A percentile compares a stretch with the other conserved stretches of the same genome.
Evolutionary conservation across 2,113 vertebrate genomes (phyloP).

Genomic region (Chionomys nivalis): DNA sequence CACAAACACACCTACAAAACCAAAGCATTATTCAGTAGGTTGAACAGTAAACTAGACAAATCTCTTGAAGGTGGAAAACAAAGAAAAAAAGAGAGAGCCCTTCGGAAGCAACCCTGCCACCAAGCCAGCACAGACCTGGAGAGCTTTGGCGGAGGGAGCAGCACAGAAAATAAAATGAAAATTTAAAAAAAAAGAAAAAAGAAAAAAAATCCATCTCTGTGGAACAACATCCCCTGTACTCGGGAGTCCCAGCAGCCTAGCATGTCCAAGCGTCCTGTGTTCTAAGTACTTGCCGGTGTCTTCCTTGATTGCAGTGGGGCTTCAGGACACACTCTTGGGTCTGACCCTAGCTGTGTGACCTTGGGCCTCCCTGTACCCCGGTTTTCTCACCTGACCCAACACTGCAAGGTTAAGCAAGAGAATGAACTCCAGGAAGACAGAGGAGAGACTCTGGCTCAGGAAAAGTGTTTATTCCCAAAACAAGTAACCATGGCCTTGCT

Average conservation of each 20-base stretch:
- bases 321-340: not conserved
- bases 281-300: not conserved
- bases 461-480: slow-evolving; percentile 52
- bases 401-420: not conserved
- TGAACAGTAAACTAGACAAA: not conserved
- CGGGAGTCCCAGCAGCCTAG: not conserved
- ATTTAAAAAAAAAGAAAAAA: not conserved
- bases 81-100: not conserved
- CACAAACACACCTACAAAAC: not conserved
- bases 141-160: too few relatives aligned
- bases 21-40: not conserved
- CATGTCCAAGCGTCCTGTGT: not conserved
- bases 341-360: not conserved
- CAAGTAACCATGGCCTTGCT: not conserved
- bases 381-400: not conserved
- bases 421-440: not conserved
- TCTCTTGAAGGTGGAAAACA: not conserved
- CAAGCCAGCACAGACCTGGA: too few relatives aligned
- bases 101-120: too few relatives aligned
- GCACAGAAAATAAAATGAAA: too few relatives aligned
- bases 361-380: not conserved
- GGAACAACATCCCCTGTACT: not conserved
- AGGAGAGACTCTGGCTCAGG: not conserved
- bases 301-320: not conserved
- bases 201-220: not conserved